These are phyloP conservation scores for Lamprotornis superbus DNA, from an alignment of 2,113 vertebrate genomes.

Conservation along the genomic window DNA sequence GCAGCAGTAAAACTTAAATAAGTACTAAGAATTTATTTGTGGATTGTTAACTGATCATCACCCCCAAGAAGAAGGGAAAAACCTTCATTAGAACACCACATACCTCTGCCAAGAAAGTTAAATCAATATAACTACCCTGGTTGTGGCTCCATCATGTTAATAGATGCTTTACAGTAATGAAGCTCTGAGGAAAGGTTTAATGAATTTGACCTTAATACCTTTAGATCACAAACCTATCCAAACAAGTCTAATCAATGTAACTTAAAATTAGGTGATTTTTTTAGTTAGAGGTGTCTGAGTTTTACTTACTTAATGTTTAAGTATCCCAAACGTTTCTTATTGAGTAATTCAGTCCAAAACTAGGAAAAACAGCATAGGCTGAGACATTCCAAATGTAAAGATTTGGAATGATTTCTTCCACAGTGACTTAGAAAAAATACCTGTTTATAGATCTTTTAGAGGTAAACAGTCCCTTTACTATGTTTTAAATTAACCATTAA, in stretches of 20 bases:
- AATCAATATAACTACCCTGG: not conserved
- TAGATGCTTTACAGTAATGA: not conserved
- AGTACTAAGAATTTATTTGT: not conserved
- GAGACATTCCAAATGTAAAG: not conserved
- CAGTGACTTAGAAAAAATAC: not conserved
- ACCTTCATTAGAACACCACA: not conserved
- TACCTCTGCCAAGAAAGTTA: not conserved
- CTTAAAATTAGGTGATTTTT: not conserved
- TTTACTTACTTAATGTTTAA: not conserved
- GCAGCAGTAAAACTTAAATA: not conserved
- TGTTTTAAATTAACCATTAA: not conserved
- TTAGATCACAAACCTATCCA: not conserved
- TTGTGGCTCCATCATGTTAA: not conserved
- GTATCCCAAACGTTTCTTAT: not conserved
- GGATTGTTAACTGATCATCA: not conserved
- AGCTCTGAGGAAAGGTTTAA: not conserved
- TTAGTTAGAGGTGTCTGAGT: not conserved
- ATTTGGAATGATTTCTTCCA: not conserved
- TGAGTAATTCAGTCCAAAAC: not conserved
- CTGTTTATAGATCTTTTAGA: not conserved
- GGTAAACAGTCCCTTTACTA: not conserved
- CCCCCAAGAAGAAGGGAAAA: not conserved
- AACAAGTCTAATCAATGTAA: not conserved
- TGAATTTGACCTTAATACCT: not conserved
- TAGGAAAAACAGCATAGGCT: not conserved